Evolutionary conservation across 2,113 vertebrate genomes (phyloP).

Genomic region (Plectropomus leopardus): DNA sequence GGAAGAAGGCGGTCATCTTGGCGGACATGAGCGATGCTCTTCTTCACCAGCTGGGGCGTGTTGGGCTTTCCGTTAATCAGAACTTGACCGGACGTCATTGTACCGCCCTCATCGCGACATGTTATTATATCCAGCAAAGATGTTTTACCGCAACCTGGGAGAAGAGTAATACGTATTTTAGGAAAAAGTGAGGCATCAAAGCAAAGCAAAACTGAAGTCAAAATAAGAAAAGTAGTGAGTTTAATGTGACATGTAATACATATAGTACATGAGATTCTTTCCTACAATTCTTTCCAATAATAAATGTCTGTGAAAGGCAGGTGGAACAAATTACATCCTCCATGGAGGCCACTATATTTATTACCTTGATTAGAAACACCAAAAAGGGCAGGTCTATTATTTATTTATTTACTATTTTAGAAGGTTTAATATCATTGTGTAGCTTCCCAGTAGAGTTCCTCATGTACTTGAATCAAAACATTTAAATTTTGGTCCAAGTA

Average conservation of each 20-base stretch:
- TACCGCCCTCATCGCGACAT: slow-evolving; percentile 89
- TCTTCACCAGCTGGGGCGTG: slow-evolving; percentile 90
- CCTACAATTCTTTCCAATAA: no score
- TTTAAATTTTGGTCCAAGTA: no score
- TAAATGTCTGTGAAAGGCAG: background rate
- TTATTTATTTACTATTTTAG: no score
- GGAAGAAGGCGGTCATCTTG: slow-evolving; percentile 95
- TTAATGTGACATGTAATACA: background rate
- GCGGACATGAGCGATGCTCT: slow-evolving; percentile 91
- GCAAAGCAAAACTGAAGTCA: background rate
- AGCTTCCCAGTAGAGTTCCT: no score
- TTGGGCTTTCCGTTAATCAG: slow-evolving; percentile 89
- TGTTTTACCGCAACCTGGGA: slow-evolving; percentile 90
- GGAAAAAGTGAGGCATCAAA: background rate
- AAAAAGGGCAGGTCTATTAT: no score
- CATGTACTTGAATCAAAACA: no score
- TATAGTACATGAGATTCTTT: background rate
- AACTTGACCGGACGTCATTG: slow-evolving; percentile 88
- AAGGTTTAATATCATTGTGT: no score
- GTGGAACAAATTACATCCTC: background rate
- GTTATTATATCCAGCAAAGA: slow-evolving; percentile 95
- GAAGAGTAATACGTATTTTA: background rate
- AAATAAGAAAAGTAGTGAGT: background rate
- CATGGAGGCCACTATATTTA: background rate
- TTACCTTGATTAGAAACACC: background rate